These are phyloP conservation scores for Contarinia nasturtii DNA, from an alignment of 1,140 invertebrate genomes.

Conservation along the genomic window DNA sequence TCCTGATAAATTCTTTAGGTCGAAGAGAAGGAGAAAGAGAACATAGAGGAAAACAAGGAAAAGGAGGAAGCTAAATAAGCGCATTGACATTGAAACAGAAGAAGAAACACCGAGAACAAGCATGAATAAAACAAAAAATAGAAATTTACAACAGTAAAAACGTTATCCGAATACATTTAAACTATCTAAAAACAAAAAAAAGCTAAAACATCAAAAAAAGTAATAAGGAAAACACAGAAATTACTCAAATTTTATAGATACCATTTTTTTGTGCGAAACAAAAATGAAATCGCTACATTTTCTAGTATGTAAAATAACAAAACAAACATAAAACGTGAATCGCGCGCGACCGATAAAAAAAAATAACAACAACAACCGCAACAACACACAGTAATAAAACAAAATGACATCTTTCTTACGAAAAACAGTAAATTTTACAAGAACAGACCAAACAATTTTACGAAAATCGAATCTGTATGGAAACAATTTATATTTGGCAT, in stretches of 20 bases:
- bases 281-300: not conserved
- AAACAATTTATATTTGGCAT: no score
- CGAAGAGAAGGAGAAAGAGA: constrained; percentile 46
- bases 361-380: no score
- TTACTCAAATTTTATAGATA: not conserved
- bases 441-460: not conserved
- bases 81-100: not conserved
- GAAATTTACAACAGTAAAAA: constrained; percentile 5
- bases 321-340: not conserved
- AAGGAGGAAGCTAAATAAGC: constrained; percentile 33
- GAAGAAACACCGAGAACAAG: not conserved
- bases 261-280: not conserved
- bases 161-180: not conserved
- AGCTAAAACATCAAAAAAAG: constrained; percentile 4
- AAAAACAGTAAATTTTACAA: not conserved
- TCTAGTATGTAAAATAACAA: not conserved
- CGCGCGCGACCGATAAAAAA: not conserved
- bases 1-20: constrained; percentile 21
- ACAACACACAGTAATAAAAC: not conserved
- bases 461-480: not conserved
- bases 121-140: no score
- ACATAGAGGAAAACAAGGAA: constrained; percentile 51
- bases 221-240: not conserved
- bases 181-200: constrained; percentile 3
- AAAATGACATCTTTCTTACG: not conserved